Base-by-base conservation (phyloP, 2,113 vertebrate genomes). In the Chrysemys picta region DNA sequence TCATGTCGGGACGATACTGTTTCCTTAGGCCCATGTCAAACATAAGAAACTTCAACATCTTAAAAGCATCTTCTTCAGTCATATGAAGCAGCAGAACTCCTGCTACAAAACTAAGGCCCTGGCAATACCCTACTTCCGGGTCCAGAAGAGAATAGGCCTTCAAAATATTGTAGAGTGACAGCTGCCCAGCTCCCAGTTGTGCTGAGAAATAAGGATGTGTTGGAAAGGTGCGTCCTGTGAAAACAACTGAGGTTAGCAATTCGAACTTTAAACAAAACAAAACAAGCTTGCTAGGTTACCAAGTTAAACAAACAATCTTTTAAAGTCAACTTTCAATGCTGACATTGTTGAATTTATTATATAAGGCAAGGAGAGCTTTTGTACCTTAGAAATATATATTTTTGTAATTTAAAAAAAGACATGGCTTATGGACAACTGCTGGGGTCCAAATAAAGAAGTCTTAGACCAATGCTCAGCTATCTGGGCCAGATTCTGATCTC, bases 121-220 rank as follows among this genome's bases (percentile, higher is more conserved):
- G 98, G 95, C 98, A 99, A 87, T 99, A 99, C 11, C 98, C 98
- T 21, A 99, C 98, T 97, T 99, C 98, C 53, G 97, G 98, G 97
- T 99, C 98, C 22, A 99, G 97, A 76, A 99, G 98, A 0, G 98
- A 99, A 95, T 99, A 99, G 84, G 98, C 98, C 90, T 99, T 99
- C 95, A 99, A 91, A 85, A 99, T 98, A 95, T 99, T 99, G 95
- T 98, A 99, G 17, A 99, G 98, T 0, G 98, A 99, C 53, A 99
- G 97, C 94, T 99, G 98, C 25, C 98, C 98, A 4, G 98, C 98
- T 89, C 98, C 98, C 4, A 99, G 97, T 95, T 99, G 98, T 14
- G 98, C 97, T 21, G 98, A 98, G 94, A 99, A 99, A 91, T 99
- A 99, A 0, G 98, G 98, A 81, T 99, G 98, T 5, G 98, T 98